Base-by-base conservation (phyloP, 2,888 invertebrate genomes). In the Diplazon laetatorius region DNA sequence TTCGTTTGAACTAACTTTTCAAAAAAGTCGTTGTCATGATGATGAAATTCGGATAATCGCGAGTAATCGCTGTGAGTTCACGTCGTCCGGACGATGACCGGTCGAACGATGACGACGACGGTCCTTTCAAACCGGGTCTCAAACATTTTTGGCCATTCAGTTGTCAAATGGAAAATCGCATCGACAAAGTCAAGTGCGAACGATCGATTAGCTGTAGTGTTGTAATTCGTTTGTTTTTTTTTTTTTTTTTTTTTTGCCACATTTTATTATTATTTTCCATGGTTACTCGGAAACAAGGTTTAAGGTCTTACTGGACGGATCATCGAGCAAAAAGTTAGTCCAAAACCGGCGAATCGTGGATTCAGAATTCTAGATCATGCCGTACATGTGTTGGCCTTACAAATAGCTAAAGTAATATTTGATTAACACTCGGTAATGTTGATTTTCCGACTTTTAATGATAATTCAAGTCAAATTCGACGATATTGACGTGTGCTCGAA, bases 21-120 rank as follows among this genome's bases (percentile, higher is more conserved):
- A 76, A 65, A 74, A 82, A 82, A 78, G 74, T 79, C 62, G 78
- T 81, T 44, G 81, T 72, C 82, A 81, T 82, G 63, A 63, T 82
- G 70, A 50, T 59, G 25, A 48, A n/a, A 37, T 35, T 20, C 20
- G 14, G 14, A 50, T 35, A 22, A 60, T 48, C 14, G 22, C n/a
- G 48, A 14, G n/a, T n/a, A 35, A 16, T 12, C 52, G 22, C 18
- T 25, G 25, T 5, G 39, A 60, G 39, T 2, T 20, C 63, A 76
- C 30, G 66, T 71, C 55, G 66, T 71, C 42, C 35, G 52, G 22
- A 66, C 20, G 62, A 71, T 71, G 55, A 69, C 73, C 78, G 50
- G 20, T 1, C 69, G 73, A 78, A 78, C 73, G 69, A 77, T 77
- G 37, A 72, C 70, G 78, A 60, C 70, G 60, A 66, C 65, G 74